These are phyloP conservation scores for Lutjanus campechanus DNA, from an alignment of 2,797 vertebrate species.

Conservation along the genomic window DNA sequence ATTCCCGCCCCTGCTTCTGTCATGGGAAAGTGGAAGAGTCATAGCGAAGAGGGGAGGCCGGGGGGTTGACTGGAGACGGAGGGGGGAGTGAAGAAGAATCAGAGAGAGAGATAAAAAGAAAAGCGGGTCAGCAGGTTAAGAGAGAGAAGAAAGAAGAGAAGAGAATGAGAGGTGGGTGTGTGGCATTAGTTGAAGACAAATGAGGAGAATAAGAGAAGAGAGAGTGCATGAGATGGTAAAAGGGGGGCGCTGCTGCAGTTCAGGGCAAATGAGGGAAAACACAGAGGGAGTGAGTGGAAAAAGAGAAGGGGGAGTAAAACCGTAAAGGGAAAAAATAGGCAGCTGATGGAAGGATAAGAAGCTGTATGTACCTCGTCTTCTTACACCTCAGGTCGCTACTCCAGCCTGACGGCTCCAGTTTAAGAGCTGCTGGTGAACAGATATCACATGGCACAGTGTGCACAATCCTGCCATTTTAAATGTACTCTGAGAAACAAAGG, in stretches of 20 bases:
- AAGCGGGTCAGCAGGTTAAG: slow-evolving; percentile 41
- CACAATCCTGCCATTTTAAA: slow-evolving; percentile 2
- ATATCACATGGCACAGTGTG: slow-evolving; percentile 19
- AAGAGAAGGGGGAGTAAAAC: slow-evolving; percentile 38
- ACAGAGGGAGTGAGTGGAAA: slow-evolving; percentile 48
- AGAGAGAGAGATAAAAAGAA: slow-evolving; percentile 30
- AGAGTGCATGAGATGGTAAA: neutral
- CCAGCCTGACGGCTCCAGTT: slow-evolving; percentile 34
- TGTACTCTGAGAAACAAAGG: no score
- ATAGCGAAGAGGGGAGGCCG: neutral
- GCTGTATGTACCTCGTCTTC: slow-evolving; percentile 36
- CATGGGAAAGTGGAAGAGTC: slow-evolving; percentile 72
- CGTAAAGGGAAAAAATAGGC: neutral
- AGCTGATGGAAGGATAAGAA: slow-evolving; percentile 30
- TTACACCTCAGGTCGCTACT: slow-evolving; percentile 34
- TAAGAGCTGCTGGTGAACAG: slow-evolving; percentile 27
- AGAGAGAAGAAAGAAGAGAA: slow-evolving; percentile 5
- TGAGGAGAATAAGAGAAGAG: slow-evolving; percentile 4
- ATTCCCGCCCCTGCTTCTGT: slow-evolving; percentile 67
- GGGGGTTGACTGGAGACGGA: neutral
- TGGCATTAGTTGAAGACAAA: slow-evolving; percentile 27
- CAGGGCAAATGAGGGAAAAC: slow-evolving; percentile 48
- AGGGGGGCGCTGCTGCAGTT: slow-evolving; percentile 31
- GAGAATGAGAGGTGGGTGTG: slow-evolving; percentile 5
- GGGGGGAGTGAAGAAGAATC: slow-evolving; percentile 8